Conservation (phyloP, 2,888 invertebrate genomes). For the Celastrina argiolus region DNA sequence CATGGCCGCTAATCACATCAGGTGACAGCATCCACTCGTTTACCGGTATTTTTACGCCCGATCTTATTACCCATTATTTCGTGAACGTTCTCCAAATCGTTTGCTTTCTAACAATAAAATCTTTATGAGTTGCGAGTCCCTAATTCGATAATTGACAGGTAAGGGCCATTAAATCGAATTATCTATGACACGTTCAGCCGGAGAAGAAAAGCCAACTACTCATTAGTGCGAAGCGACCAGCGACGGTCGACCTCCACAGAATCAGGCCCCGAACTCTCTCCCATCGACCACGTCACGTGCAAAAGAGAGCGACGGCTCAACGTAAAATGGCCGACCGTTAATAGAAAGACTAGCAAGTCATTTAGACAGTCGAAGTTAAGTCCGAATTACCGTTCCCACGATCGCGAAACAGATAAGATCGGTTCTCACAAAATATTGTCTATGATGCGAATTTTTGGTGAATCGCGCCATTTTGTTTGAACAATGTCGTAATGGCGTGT, state of each 20-base stretch:
- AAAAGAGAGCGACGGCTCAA: conserved; percentile 34
- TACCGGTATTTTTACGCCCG: not conserved
- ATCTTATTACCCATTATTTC: not conserved
- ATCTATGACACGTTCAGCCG: conserved; percentile 73
- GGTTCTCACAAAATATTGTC: conserved; percentile 36
- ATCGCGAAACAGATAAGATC: conserved; percentile 67
- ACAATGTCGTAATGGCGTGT: conserved; percentile 43
- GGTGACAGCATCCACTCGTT: not conserved
- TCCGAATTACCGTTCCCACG: conserved; percentile 60
- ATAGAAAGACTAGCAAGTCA: conserved; percentile 63
- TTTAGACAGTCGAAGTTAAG: conserved; percentile 51
- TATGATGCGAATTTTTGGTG: conserved; percentile 45
- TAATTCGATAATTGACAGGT: conserved; percentile 72
- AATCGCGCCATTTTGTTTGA: conserved; percentile 48
- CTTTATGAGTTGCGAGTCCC: conserved; percentile 40
- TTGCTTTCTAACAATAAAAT: conserved; percentile 31
- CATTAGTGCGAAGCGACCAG: conserved; percentile 58
- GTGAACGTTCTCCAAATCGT: not conserved
- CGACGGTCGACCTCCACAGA: conserved; percentile 36
- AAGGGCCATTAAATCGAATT: conserved; percentile 71
- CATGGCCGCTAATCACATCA: too few relatives aligned
- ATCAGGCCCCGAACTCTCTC: conserved; percentile 22
- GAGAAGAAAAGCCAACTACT: conserved; percentile 67
- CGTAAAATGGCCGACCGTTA: conserved; percentile 40
- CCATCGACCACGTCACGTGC: not conserved